phyloP scores from a whole-genome alignment of 2,797 vertebrate species.

The Pangasius sanitwongsei region DNA sequence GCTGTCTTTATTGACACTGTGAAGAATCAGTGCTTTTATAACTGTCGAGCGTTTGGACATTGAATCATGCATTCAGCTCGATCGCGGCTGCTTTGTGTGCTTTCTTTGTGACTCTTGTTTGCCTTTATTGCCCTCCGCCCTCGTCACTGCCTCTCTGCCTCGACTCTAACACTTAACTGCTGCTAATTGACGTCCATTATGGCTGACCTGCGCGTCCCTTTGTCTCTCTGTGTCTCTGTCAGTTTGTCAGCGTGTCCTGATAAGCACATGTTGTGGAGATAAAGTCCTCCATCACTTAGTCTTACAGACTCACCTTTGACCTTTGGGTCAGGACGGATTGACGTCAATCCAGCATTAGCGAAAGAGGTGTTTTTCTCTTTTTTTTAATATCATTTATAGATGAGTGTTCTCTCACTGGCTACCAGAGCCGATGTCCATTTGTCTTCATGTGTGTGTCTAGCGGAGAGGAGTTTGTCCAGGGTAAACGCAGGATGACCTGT shows the following conservation, averaged over 20 bases:
- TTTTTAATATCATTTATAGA: conserved; percentile 35
- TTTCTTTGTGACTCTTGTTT: conserved; percentile 33
- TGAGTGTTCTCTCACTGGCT: conserved; percentile 2
- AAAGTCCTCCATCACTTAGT: conserved; percentile 53
- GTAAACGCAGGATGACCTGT: conserved; percentile 59
- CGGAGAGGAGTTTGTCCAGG: conserved; percentile 52
- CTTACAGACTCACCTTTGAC: conserved; percentile 73
- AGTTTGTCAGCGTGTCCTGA: conserved; percentile 50
- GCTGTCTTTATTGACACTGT: conserved; percentile 9
- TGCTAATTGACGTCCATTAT: conserved; percentile 51
- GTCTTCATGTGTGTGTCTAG: conserved; percentile 76
- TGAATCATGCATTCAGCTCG: background rate
- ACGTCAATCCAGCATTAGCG: conserved; percentile 64
- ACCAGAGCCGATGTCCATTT: conserved; percentile 67
- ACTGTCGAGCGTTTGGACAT: conserved; percentile 1
- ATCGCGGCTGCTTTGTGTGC: background rate
- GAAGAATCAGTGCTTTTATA: conserved; percentile 17
- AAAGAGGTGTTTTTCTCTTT: background rate
- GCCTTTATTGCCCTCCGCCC: conserved; percentile 32
- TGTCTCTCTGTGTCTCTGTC: conserved; percentile 37
- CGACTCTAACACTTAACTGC: conserved; percentile 42
- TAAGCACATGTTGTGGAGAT: conserved; percentile 65
- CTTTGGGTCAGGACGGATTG: conserved; percentile 66
- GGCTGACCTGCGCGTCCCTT: conserved; percentile 37
- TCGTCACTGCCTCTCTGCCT: conserved; percentile 17